These are phyloP conservation scores for Nomada lathburiana DNA, from an alignment of 2,888 invertebrate genomes.

Conservation along the genomic window DNA sequence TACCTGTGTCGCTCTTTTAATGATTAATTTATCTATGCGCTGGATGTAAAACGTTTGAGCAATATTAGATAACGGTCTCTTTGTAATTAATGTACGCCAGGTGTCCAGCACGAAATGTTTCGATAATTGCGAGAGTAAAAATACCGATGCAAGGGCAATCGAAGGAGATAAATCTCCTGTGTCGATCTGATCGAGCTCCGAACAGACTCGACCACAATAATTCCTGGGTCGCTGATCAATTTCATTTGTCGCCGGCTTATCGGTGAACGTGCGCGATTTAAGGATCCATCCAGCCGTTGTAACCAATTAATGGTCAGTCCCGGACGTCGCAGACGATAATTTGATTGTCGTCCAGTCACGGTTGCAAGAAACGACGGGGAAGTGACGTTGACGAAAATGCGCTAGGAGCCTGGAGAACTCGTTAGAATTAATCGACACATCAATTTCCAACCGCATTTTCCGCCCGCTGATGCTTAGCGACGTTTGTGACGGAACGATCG, in stretches of 20 bases:
- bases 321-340: conserved; percentile 41
- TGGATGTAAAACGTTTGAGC: too few species aligned
- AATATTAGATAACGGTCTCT: too few species aligned
- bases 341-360: conserved; percentile 47
- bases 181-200: neutral
- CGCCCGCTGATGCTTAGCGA: conserved; percentile 16
- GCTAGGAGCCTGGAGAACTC: conserved; percentile 41
- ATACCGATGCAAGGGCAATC: neutral
- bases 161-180: neutral
- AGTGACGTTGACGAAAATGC: conserved; percentile 49
- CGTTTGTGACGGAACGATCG: conserved; percentile 37
- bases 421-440: conserved; percentile 53
- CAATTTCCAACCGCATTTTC: conserved; percentile 30
- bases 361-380: conserved; percentile 50
- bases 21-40: too few species aligned
- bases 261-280: conserved; percentile 37
- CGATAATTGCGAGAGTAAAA: too few species aligned
- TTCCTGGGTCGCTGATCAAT: conserved; percentile 31
- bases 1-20: conserved; percentile 7
- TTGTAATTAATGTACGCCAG: too few species aligned
- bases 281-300: conserved; percentile 13
- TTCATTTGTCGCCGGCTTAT: conserved; percentile 31
- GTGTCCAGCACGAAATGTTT: too few species aligned
- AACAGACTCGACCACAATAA: conserved; percentile 17
- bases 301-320: conserved; percentile 41